Base-by-base conservation (phyloP, 2,797 vertebrate species). In the Cynopterus sphinx region DNA sequence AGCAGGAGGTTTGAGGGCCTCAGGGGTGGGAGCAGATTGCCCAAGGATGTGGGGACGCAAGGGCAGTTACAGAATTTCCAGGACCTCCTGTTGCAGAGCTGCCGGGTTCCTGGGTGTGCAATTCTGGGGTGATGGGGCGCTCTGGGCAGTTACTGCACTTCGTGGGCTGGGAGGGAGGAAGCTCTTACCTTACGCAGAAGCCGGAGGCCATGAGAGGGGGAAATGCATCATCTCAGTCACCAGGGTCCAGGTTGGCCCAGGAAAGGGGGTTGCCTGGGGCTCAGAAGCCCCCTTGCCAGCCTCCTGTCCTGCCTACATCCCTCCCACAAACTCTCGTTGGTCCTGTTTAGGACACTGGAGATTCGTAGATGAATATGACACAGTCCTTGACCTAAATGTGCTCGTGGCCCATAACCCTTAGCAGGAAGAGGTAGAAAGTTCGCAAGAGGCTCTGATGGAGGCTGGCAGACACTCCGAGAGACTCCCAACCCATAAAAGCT, bases 101-200 rank as follows among this genome's bases (percentile, higher is more conserved):
- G 15, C 53, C 41, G 1, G 1, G 43, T n/a, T 81, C 36, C 57
- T 49, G 55, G 13, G 41, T 53, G 31, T 46, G n/a, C 41, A 13
- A 11, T 59, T 79, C 26, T 0, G 0, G 43, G 33, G 77, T 0
- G 2, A 1, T 0, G 3, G 67, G 22, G 17, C 31, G 0, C 19
- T 5, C n/a, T 31, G 65, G n/a, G 36, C 43, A 46, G 41, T 24
- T 46, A 39, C 2, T 11, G 57, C 46, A 19, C 9, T 7, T 1
- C 15, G 31, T 36, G 83, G 73, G 55, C 68, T 11, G 1, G 41
- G 16, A 43, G 39, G 33, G 53, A 49, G 17, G 49, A 81, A 55
- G 28, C 3, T 5, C 41, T 43, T 39, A 7, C 28, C 46, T 43
- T 24, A 17, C 11, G 8, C 0, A 9, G 28, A 57, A 36, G 28